Evolutionary conservation across 2,888 invertebrate genomes (phyloP).

Genomic region (Polyploca ridens): DNA sequence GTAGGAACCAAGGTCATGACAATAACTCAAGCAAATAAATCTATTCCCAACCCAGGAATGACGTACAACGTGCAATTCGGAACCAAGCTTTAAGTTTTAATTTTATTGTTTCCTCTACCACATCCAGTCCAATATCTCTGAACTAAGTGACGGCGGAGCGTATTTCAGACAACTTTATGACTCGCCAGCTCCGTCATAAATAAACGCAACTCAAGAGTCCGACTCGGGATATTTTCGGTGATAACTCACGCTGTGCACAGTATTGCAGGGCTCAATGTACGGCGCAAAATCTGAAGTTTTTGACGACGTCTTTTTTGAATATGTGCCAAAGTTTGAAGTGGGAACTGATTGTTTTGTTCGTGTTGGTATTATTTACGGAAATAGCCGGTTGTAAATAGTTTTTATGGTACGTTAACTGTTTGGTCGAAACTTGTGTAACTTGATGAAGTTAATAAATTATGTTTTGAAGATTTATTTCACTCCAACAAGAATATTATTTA

Average conservation of each 20-base stretch:
- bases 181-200: conserved; percentile 45
- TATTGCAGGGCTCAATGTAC: background rate
- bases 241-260: background rate
- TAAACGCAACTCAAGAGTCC: conserved; percentile 29
- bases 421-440: background rate
- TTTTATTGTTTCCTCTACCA: conserved; percentile 9
- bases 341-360: background rate
- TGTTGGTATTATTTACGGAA: background rate
- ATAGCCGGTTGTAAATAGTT: conserved; percentile 1
- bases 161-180: conserved; percentile 58
- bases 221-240: conserved; percentile 22
- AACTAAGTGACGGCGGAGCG: conserved; percentile 29
- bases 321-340: conserved; percentile 11
- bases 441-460: background rate
- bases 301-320: conserved; percentile 10
- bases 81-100: background rate
- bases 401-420: background rate
- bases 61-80: conserved; percentile 11
- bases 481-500: no score
- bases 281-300: background rate
- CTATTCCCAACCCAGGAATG: background rate
- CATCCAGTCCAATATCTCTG: background rate
- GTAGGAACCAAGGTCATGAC: background rate
- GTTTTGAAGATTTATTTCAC: no score
- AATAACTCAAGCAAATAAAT: background rate